Evolutionary conservation across 2,113 vertebrate genomes (phyloP).

Genomic region (Epinephelus lanceolatus): DNA sequence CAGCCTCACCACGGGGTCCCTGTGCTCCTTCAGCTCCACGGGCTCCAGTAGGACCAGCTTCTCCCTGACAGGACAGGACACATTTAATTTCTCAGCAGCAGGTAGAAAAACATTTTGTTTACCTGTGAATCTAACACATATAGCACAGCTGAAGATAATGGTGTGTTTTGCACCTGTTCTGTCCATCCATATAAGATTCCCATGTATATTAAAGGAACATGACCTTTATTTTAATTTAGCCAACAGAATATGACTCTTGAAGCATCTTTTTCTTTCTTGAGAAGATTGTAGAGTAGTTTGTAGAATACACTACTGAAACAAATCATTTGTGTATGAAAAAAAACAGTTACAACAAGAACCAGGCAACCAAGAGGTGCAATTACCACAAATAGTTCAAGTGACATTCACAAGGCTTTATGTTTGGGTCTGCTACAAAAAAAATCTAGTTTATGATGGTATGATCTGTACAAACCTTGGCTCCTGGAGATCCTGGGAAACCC

Average conservation of each 20-base stretch:
- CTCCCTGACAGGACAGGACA: slow-evolving; percentile 86
- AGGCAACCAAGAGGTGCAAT: not conserved
- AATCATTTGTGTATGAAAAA: not conserved
- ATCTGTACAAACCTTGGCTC: slow-evolving; percentile 89
- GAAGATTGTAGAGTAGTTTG: not conserved
- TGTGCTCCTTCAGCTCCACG: slow-evolving; percentile 94
- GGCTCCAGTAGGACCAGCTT: slow-evolving; percentile 94
- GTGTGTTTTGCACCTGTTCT: not conserved
- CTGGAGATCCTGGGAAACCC: slow-evolving; percentile 96
- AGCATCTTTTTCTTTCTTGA: slow-evolving; percentile 5
- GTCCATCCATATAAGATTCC: not conserved
- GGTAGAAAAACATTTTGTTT: not conserved
- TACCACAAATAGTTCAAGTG: not conserved
- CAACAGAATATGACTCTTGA: not conserved
- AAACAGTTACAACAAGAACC: not conserved
- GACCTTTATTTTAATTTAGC: not conserved
- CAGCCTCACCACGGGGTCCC: slow-evolving; percentile 93
- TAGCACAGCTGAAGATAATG: not conserved
- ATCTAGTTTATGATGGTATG: not conserved
- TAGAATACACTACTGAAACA: not conserved
- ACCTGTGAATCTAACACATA: not conserved
- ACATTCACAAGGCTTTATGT: slow-evolving; percentile 1
- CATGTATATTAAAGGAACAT: not conserved
- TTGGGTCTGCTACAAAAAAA: not conserved
- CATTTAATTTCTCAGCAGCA: not conserved